Base-by-base conservation (phyloP, 2,797 vertebrate genomes). In the Pyrrhura leucotis region DNA sequence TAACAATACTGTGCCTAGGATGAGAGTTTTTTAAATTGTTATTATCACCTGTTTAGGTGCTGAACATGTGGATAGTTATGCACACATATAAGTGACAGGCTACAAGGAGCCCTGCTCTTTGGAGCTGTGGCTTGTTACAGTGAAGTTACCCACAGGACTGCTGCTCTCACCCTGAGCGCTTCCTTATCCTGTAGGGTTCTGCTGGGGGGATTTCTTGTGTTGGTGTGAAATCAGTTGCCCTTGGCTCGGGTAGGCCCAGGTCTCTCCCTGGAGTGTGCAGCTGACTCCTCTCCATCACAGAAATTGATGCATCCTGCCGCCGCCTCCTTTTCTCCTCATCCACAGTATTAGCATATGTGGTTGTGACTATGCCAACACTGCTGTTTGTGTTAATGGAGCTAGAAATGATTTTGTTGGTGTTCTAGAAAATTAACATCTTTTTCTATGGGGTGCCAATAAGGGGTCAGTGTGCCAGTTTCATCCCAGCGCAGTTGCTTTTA, bases 181-280 rank as follows among this genome's bases (percentile, higher is more conserved):
- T 26, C 77, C 44, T 15, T n/a, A 0, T n/a, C 73, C 25, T 6
- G 0, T 79, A 59, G 22, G 59, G 15, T 51, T 20, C 37, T 89
- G n/a, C 63, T 5, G 12, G 26, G 21, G n/a, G 2, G 4, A n/a
- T 58, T 82, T 48, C 71, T 65, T 63, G 40, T 19, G 20, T 18
- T 77, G 21, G 39, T 62, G 31, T 5, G 3, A 44, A 31, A 0
- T 18, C 2, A 2, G 12, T 17, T 14, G n/a, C 4, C 44, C 91
- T 51, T 4, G 1, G 22, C 28, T 84, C 2, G 1, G 33, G 40
- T 33, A 48, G 51, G 22, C 31, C 53, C 1, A 1, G 22, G 13
- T 40, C 48, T 83, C 28, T 23, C 68, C 40, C 59, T 48, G 37
- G 31, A 33, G 54, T 20, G 7, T 42, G 59, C 40, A 29, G 31